Evolutionary conservation across 2,797 vertebrate genomes (phyloP), one percentile per base, ranked within the genome.

Genomic region (Neoniphon sammara): DNA sequence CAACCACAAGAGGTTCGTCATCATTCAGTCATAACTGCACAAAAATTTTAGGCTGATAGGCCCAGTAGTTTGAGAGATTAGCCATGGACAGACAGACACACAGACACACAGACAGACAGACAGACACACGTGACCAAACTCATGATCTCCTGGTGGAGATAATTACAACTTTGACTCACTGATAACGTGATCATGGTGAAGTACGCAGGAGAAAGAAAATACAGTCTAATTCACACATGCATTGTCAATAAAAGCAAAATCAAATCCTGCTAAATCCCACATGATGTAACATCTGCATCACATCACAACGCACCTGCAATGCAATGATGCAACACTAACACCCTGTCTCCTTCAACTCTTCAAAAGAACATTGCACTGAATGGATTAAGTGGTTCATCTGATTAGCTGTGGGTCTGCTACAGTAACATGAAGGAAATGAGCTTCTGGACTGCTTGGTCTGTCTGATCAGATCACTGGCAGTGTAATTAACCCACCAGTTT

Each of bases 391-490:
- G 5, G 59, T 71, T 55, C 27, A 10, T 21, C 63, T 36, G 55
- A 69, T 65, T 31, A 20, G 18, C 57, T 59, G 25, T 65, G 21
- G 66, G 55, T 57, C 58, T 55, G 56, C 17, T n/a, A n/a, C n/a
- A n/a, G n/a, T 62, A 25, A 54, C 25, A 39, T 25, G 34, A 47
- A 61, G 69, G 39, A 42, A 44, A 0, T 47, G 57, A 77, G 60
- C 46, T 61, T 80, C 42, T 69, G 47, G 42, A 58, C 60, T 20
- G 42, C 69, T 83, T 46, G 53, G 27, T 66, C 65, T 53, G 39
- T 75, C 53, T 75, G 73, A 80, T 69, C 58, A 52, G 46, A 86
- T 88, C 54, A 78, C 65, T 73, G 36, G 70, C 58, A 2, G 11
- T 68, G 53, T 63, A 61, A 70, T 77, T 75, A 68, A 39, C 52